phyloP scores from a whole-genome alignment of 2,113 vertebrate genomes.

The Pomatorhinus ruficollis region DNA sequence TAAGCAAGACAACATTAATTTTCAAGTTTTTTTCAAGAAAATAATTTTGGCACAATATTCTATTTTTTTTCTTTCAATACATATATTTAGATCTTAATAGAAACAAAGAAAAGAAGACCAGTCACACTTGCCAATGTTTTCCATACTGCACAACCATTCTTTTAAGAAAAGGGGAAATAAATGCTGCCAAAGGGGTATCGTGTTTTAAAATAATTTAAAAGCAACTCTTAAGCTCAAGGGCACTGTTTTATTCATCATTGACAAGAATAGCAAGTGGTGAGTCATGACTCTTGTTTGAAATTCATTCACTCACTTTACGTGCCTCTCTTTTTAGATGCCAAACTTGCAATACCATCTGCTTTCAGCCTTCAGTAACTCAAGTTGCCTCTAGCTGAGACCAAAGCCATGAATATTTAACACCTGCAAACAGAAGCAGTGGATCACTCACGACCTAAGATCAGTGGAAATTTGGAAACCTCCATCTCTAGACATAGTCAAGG shows the following conservation, averaged over 20 bases:
- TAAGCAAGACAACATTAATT: neutral
- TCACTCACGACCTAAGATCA: neutral
- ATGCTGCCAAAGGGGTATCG: neutral
- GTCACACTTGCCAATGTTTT: neutral
- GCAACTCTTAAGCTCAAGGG: neutral
- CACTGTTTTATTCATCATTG: conserved; percentile 28
- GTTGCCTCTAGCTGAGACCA: neutral
- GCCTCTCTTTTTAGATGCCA: neutral
- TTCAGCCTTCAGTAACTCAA: neutral
- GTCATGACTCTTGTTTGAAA: conserved; percentile 33
- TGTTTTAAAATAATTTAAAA: conserved; percentile 6
- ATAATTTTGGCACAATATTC: neutral
- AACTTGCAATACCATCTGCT: conserved; percentile 38
- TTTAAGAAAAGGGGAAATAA: neutral
- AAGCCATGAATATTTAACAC: conserved; percentile 38
- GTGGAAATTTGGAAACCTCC: neutral
- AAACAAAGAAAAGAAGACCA: neutral
- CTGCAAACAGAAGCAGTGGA: neutral
- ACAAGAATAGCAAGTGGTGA: conserved; percentile 38
- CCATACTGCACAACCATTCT: neutral
- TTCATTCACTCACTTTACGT: conserved; percentile 23
- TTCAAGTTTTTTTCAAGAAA: neutral
- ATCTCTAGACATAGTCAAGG: neutral
- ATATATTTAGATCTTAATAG: neutral
- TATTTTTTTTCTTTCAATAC: neutral